Percentiles rank a stretch among this genome's conserved stretches.
Evolutionary conservation across 1,140 invertebrate genomes (phyloP).

Genomic region (Apolygus lucorum): DNA sequence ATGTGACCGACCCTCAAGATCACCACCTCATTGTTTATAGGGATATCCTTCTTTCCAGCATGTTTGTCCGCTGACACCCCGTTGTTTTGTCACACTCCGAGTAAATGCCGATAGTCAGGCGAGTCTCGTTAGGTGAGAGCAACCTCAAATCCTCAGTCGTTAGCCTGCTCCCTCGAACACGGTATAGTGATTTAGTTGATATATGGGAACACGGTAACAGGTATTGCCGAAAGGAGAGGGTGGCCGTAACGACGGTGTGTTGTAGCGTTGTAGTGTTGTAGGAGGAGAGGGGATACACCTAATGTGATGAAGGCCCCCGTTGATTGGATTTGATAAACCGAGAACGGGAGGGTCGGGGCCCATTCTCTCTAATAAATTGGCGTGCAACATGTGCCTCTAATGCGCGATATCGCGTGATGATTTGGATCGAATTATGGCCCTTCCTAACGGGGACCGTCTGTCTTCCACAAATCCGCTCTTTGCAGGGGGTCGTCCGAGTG

Average conservation of each 20-base stretch:
- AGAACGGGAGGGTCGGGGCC: not conserved
- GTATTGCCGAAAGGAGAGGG: not conserved
- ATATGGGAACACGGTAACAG: not conserved
- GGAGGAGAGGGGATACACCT: not conserved
- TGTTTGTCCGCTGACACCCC: too few species aligned
- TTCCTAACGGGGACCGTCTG: not conserved
- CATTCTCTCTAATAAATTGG: not conserved
- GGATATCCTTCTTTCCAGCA: too few species aligned
- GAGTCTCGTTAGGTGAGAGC: too few species aligned
- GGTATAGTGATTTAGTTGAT: not conserved
- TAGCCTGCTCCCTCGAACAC: too few species aligned
- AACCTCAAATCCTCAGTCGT: too few species aligned
- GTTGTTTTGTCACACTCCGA: too few species aligned
- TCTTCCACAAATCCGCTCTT: not conserved
- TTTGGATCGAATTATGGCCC: not conserved
- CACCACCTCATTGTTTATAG: too few species aligned
- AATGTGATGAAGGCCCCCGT: not conserved
- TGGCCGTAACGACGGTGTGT: not conserved
- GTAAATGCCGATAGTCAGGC: too few species aligned
- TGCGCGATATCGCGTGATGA: not conserved
- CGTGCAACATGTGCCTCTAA: not conserved
- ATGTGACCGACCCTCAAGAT: too few species aligned
- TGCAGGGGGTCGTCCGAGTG: not conserved
- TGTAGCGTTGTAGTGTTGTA: too few species aligned
- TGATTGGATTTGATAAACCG: constrained; percentile 1